Evolutionary conservation across 2,888 invertebrate genomes (phyloP).

Genomic region (Lasioglossum vierecki): DNA sequence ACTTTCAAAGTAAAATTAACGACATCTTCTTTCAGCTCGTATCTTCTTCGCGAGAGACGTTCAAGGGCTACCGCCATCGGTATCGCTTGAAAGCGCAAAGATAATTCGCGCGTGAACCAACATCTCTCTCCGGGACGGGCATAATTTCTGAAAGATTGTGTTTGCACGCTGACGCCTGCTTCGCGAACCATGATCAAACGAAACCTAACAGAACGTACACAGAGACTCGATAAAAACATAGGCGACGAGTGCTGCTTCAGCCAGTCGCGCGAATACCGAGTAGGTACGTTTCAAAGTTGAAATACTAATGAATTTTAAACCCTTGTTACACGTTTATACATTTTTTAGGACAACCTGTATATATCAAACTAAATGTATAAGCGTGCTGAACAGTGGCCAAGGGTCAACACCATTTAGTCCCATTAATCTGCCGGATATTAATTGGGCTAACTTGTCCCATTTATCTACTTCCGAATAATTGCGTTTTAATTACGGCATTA

Average conservation of each 20-base stretch:
- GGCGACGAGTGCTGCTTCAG: background rate
- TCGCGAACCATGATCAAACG: conserved; percentile 12
- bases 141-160: conserved; percentile 3
- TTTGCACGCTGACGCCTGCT: conserved; percentile 4
- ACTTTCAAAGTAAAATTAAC: conserved; percentile 25
- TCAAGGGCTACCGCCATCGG: conserved; percentile 41
- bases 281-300: background rate
- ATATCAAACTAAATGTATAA: background rate
- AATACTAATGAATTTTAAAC: background rate
- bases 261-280: background rate
- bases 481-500: background rate
- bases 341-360: no score
- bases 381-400: background rate
- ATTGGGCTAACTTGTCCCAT: background rate
- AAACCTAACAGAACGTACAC: background rate
- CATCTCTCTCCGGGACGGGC: background rate
- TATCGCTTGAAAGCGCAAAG: conserved; percentile 22
- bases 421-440: background rate
- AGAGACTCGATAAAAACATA: background rate
- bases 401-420: background rate
- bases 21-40: conserved; percentile 19
- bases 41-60: conserved; percentile 36
- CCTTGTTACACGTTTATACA: background rate
- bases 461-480: background rate
- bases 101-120: conserved; percentile 18